phyloP scores from a whole-genome alignment of 2,888 invertebrate species.

The Ormyrus nitidulus region DNA sequence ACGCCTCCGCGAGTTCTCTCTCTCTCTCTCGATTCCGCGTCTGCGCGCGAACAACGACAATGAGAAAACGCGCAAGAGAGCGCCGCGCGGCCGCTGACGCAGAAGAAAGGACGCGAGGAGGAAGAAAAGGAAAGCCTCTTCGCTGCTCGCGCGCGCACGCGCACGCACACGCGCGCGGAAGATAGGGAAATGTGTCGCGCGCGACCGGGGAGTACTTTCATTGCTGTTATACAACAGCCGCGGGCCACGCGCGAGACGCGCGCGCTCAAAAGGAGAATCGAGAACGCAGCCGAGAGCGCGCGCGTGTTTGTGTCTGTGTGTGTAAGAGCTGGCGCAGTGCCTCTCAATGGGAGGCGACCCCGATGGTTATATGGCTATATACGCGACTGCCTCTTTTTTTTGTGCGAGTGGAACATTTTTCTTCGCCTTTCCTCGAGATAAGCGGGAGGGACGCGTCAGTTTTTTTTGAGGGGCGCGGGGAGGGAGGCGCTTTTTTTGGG shows the following conservation, averaged over 20 bases:
- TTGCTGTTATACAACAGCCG: conserved; percentile 71
- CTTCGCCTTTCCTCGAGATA: too few species aligned
- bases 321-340: conserved; percentile 63
- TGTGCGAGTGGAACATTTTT: too few species aligned
- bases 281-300: conserved; percentile 47
- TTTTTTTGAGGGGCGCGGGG: too few species aligned
- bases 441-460: too few species aligned
- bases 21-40: conserved; percentile 10
- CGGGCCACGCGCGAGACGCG: conserved; percentile 60
- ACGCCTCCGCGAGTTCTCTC: not conserved
- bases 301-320: conserved; percentile 58
- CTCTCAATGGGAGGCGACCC: conserved; percentile 60
- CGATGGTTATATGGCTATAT: not conserved
- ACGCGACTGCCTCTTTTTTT: not conserved
- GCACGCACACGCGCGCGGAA: conserved; percentile 16
- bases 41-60: too few species aligned
- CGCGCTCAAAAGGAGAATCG: too few species aligned
- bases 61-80: too few species aligned
- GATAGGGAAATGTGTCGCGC: conserved; percentile 52
- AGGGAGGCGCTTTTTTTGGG: too few species aligned
- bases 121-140: conserved; percentile 27
- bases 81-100: too few species aligned
- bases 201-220: conserved; percentile 68
- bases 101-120: conserved; percentile 12
- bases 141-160: conserved; percentile 12